Evolutionary conservation across 2,113 vertebrate species (phyloP).

Genomic region (Serinus canaria): DNA sequence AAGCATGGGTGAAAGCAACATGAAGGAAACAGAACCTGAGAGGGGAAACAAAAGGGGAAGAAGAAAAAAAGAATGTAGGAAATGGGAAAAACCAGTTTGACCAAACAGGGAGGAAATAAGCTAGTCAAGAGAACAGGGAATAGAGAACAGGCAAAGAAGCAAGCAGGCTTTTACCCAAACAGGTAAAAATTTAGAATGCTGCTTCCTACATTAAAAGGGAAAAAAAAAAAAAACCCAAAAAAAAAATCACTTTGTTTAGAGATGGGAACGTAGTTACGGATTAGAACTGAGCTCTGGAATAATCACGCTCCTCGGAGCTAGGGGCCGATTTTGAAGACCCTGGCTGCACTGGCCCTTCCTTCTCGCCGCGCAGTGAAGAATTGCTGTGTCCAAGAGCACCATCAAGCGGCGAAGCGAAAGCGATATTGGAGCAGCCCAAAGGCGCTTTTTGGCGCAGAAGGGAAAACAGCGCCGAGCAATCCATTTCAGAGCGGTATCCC

Average conservation of each 20-base stretch:
- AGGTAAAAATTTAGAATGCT: background rate
- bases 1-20: background rate
- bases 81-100: background rate
- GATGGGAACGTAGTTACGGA: background rate
- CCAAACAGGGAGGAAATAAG: background rate
- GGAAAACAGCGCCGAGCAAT: background rate
- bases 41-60: background rate
- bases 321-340: background rate
- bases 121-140: background rate
- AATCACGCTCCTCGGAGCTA: background rate
- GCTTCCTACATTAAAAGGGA: background rate
- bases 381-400: constrained; percentile 60
- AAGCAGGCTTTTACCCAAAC: background rate
- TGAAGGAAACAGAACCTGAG: background rate
- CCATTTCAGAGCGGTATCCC: background rate
- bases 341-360: background rate
- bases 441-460: background rate
- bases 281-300: background rate
- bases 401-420: constrained; percentile 39
- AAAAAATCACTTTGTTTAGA: background rate
- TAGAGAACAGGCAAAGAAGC: background rate
- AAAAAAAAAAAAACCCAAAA: too few species aligned
- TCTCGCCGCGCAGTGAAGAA: background rate
- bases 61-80: background rate
- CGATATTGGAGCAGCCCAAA: background rate